These are phyloP conservation scores for Cisticola juncidis DNA, from an alignment of 2,113 vertebrate genomes.

Conservation along the genomic window DNA sequence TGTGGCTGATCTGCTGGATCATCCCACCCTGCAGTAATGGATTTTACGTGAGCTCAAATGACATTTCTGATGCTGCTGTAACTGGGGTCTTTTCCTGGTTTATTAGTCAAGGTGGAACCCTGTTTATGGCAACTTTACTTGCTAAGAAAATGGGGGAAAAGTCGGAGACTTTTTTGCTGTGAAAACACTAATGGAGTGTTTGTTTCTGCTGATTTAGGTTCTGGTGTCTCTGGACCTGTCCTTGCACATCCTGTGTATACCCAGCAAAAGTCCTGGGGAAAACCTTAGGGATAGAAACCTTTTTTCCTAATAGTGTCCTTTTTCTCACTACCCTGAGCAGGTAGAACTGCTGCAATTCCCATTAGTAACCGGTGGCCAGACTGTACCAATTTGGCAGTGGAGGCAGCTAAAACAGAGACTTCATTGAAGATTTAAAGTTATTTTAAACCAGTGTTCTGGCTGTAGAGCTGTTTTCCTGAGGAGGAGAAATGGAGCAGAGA, in stretches of 20 bases:
- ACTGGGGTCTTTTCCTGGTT: background rate
- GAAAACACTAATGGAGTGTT: constrained; percentile 3
- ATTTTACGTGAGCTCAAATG: background rate
- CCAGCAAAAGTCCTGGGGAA: constrained; percentile 4
- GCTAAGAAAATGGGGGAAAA: background rate
- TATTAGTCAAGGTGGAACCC: background rate
- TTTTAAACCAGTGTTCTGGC: background rate
- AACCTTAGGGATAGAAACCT: background rate
- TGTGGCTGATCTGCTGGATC: background rate
- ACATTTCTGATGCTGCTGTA: background rate
- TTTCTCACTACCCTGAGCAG: background rate
- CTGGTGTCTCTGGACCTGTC: constrained; percentile 27
- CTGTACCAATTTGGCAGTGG: background rate
- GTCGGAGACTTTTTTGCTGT: background rate
- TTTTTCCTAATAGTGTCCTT: background rate
- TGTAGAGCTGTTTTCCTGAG: background rate
- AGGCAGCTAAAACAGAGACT: background rate
- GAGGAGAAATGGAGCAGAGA: background rate
- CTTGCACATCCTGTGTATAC: background rate
- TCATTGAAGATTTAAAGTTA: background rate
- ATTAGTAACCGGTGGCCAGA: background rate
- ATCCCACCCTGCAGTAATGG: background rate
- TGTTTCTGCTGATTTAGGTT: constrained; percentile 50
- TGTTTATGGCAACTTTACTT: background rate
- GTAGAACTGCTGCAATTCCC: background rate